Base-by-base conservation (phyloP, 2,888 invertebrate species). In the Latrodectus hesperus region DNA sequence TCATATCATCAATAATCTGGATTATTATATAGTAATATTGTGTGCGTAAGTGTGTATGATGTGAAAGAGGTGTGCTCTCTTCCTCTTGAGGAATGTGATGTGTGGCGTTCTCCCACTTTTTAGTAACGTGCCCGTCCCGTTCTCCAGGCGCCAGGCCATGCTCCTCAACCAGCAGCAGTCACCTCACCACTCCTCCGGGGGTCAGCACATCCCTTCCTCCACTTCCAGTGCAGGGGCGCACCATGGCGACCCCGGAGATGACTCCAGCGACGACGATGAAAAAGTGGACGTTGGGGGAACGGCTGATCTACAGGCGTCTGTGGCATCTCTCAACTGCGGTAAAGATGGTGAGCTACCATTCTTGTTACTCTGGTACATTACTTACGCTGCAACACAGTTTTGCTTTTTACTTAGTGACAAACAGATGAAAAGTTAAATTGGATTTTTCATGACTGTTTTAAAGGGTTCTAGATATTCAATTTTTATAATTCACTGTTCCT, bases 191-290 rank as follows among this genome's bases (percentile, higher is more conserved):
- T 73, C 77, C 11, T 75, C 65, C n/a, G 60, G 64, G 53, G 38
- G 67, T 12, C 84, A 84, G 49, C 88, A 84, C 51, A 83, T 74
- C 38, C 87, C 82, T 22, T 60, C 88, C 9, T 74, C 84, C 60
- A 67, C 79, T 22, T 75, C 85, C 6, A 65, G 80, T n/a, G 60
- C 75, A 10, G 82, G 73, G 49, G 75, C 71, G 64, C 77, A 74
- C 52, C 74, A 64, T 11, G 49, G 51, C n/a, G 75, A 75, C 17
- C 65, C 77, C 22, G 75, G 49, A 16, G 89, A 89, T 55, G 90
- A 90, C 52, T 89, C 90, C 68, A 90, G 90, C 60, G 90, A 90
- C 74, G 90, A 90, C 5, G 90, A 90, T 16, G 90, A 90, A 67
- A 89, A 90, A 26, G 86, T 90, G 49, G 90, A 90, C 77, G 90